These are phyloP conservation scores for Pluvialis apricaria DNA, from an alignment of 2,113 vertebrate species.

Conservation along the genomic window DNA sequence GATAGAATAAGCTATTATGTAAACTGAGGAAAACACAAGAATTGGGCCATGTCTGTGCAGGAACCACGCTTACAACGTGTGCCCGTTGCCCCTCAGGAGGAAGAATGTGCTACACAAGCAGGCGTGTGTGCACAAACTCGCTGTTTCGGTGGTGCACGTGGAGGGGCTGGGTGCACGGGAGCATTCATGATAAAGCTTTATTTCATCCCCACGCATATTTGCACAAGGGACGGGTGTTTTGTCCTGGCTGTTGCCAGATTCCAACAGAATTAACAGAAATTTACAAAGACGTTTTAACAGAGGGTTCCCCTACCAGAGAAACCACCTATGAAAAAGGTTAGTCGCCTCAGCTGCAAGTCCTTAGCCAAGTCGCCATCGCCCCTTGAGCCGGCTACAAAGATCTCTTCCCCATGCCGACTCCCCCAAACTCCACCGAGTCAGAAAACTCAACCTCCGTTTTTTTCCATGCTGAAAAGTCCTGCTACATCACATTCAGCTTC, in stretches of 20 bases:
- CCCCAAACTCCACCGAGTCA: neutral
- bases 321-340: neutral
- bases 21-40: conserved; percentile 11
- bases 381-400: neutral
- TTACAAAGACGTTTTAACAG: neutral
- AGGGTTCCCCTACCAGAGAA: neutral
- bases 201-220: neutral
- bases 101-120: neutral
- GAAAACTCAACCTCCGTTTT: neutral
- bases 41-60: neutral
- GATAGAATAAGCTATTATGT: neutral
- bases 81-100: neutral
- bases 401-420: neutral
- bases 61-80: neutral
- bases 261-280: neutral
- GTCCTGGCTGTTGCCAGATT: neutral
- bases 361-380: neutral
- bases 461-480: neutral
- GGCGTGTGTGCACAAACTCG: neutral
- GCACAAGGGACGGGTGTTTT: neutral
- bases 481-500: neutral
- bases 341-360: neutral
- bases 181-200: neutral
- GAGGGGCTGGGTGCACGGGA: neutral
- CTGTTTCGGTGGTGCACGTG: neutral